Conservation (phyloP, 2,888 invertebrate species). For the Carpatolechia fugitivella region DNA sequence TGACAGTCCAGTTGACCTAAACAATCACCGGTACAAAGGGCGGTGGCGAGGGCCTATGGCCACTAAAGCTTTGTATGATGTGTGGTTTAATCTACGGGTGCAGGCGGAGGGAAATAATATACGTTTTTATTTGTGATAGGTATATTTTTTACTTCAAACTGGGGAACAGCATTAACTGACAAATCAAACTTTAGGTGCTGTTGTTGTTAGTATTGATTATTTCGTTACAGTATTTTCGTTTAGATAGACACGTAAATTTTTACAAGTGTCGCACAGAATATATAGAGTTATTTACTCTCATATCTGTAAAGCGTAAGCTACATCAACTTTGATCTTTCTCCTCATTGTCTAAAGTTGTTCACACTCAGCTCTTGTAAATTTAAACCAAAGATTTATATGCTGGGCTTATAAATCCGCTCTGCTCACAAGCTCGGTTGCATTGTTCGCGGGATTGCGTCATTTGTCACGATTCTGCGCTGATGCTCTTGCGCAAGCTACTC, state of each 20-base stretch:
- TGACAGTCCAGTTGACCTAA: slow-evolving; percentile 62
- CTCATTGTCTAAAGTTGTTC: neutral
- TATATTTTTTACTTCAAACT: too few relatives aligned
- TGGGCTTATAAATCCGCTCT: slow-evolving; percentile 39
- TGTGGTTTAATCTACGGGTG: slow-evolving; percentile 35
- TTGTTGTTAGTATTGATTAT: too few relatives aligned
- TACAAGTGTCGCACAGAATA: too few relatives aligned
- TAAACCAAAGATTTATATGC: slow-evolving; percentile 19
- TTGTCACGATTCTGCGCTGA: slow-evolving; percentile 58
- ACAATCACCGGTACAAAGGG: slow-evolving; percentile 58
- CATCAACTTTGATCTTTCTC: too few relatives aligned
- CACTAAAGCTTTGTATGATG: slow-evolving; percentile 35
- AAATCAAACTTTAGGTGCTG: too few relatives aligned
- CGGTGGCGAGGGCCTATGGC: slow-evolving; percentile 40
- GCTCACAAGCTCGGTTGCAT: slow-evolving; percentile 55
- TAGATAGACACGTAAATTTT: too few relatives aligned
- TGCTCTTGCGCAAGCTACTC: slow-evolving; percentile 54
- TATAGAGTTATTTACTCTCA: too few relatives aligned
- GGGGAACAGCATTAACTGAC: too few relatives aligned
- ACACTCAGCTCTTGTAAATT: slow-evolving; percentile 12
- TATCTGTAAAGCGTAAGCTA: too few relatives aligned
- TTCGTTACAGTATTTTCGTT: too few relatives aligned
- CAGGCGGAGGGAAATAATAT: neutral
- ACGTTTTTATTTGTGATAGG: neutral
- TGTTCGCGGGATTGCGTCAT: slow-evolving; percentile 66